phyloP scores from a whole-genome alignment of 2,113 vertebrate species.

The Lepus europaeus region DNA sequence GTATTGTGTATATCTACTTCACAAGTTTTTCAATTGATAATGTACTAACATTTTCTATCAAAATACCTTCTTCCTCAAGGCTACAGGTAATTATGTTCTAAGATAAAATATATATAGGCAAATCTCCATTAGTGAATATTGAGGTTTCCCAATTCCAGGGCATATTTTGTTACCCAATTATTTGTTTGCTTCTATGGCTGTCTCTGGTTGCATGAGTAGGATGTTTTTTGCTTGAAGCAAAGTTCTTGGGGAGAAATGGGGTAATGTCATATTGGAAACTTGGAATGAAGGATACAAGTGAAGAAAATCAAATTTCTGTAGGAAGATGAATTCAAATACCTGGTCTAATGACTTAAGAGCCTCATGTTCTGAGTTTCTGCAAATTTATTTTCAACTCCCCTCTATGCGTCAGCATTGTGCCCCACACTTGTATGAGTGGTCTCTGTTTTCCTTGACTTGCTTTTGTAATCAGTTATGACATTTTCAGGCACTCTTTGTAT shows the following conservation, averaged over 20 bases:
- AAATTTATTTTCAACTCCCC: neutral
- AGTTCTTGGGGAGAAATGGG: neutral
- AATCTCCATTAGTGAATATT: conserved; percentile 18
- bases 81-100: neutral
- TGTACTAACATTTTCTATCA: conserved; percentile 12
- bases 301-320: neutral
- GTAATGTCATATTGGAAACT: neutral
- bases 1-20: neutral
- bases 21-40: neutral
- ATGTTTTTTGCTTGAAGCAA: neutral
- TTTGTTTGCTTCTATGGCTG: neutral
- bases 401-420: neutral
- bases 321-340: neutral
- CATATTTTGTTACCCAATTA: neutral
- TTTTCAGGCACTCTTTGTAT: neutral
- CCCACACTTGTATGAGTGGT: neutral
- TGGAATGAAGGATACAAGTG: neutral
- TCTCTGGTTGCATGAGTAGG: neutral
- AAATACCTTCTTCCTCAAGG: conserved; percentile 9
- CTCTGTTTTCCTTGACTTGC: neutral
- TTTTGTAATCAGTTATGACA: neutral
- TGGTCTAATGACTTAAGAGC: conserved; percentile 20
- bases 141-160: neutral
- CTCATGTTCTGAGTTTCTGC: conserved; percentile 47
- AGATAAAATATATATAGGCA: neutral